Conservation (phyloP, 1,140 invertebrate species). For the Helicoverpa zea region DNA sequence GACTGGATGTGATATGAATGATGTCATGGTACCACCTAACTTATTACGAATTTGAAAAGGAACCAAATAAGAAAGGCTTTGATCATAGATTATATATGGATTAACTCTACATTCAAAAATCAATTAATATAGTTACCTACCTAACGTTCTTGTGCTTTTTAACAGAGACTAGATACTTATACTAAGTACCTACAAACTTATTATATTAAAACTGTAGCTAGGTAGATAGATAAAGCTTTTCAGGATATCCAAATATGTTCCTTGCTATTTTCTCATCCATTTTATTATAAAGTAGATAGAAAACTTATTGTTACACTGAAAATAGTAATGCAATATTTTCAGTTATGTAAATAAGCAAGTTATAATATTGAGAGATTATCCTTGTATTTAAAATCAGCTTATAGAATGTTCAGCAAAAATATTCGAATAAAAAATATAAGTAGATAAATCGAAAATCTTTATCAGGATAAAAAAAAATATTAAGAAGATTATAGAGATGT, state of each 20-base stretch:
- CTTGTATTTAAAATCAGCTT: not conserved
- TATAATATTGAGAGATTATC: too few relatives aligned
- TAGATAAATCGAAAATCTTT: not conserved
- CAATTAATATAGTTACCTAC: not conserved
- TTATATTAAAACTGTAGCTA: not conserved
- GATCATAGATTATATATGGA: not conserved
- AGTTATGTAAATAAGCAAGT: too few relatives aligned
- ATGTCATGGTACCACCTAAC: not conserved
- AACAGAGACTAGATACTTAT: too few relatives aligned
- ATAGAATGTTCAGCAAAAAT: not conserved
- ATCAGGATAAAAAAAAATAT: not conserved
- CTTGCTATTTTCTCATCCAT: not conserved
- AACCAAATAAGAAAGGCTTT: slow-evolving; percentile 17
- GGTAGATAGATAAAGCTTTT: slow-evolving; percentile 23
- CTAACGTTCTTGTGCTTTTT: too few relatives aligned
- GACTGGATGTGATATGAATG: slow-evolving; percentile 1
- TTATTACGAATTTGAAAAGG: slow-evolving; percentile 29
- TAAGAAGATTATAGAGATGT: not conserved
- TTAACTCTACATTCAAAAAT: not conserved
- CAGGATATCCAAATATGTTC: slow-evolving; percentile 16
- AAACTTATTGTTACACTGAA: not conserved
- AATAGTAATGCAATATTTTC: too few relatives aligned
- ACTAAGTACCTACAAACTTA: not conserved
- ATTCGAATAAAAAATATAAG: not conserved
- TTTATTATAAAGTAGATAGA: slow-evolving; percentile 8